These are phyloP conservation scores for Gambusia affinis DNA, from an alignment of 2,113 vertebrate genomes.

Conservation along the genomic window DNA sequence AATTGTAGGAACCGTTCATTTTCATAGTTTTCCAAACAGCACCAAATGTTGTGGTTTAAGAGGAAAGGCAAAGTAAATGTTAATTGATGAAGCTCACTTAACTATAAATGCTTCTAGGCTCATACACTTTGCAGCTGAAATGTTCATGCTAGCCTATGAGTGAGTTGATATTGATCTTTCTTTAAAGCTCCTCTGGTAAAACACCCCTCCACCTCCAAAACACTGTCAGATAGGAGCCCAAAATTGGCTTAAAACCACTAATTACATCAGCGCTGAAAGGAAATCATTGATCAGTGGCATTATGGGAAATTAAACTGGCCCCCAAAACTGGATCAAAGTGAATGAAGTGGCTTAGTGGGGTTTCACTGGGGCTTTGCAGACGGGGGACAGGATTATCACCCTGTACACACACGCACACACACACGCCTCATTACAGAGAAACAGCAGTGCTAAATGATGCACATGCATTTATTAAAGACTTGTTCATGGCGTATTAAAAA, in stretches of 20 bases:
- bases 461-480: not conserved
- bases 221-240: conserved; percentile 71
- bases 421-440: conserved; percentile 31
- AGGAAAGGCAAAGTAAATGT: conserved; percentile 17
- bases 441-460: conserved; percentile 21
- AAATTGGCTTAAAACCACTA: conserved; percentile 85
- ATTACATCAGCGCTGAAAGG: conserved; percentile 92
- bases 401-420: conserved; percentile 24
- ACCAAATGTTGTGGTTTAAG: conserved; percentile 22
- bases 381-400: conserved; percentile 81
- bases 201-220: conserved; percentile 74
- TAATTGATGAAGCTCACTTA: conserved; percentile 16
- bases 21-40: conserved; percentile 47
- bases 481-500: not conserved
- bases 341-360: conserved; percentile 82
- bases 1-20: conserved; percentile 56
- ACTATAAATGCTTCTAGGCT: not conserved
- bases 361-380: conserved; percentile 74
- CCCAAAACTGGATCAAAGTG: conserved; percentile 88
- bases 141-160: conserved; percentile 50
- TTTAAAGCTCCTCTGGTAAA: conserved; percentile 83
- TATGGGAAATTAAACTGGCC: conserved; percentile 87
- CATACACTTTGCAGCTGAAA: conserved; percentile 10
- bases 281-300: conserved; percentile 91
- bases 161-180: conserved; percentile 85